Conservation (phyloP, 2,888 invertebrate genomes). For the Aromia moschata region DNA sequence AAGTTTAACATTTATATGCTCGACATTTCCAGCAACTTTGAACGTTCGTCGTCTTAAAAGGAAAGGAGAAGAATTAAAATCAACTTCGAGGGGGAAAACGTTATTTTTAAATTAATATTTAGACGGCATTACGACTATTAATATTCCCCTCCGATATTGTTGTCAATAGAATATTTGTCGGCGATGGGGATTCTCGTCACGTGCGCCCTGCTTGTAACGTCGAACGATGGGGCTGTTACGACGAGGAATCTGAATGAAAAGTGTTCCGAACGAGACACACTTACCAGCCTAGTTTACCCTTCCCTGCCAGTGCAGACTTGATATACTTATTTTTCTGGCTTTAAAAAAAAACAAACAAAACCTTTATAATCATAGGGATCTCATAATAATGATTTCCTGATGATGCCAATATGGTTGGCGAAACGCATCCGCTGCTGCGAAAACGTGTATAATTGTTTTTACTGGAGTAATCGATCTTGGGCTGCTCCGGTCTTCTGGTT, state of each 20-base stretch:
- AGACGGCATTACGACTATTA: conserved; percentile 26
- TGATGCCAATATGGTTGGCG: too few relatives aligned
- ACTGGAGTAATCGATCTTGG: conserved; percentile 15
- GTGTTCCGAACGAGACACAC: conserved; percentile 57
- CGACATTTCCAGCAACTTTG: too few relatives aligned
- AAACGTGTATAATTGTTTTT: too few relatives aligned
- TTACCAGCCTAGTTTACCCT: conserved; percentile 51
- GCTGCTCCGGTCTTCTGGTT: conserved; percentile 2
- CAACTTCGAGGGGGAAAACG: too few relatives aligned
- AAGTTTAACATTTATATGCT: too few relatives aligned
- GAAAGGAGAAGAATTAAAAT: too few relatives aligned
- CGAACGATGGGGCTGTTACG: conserved; percentile 57
- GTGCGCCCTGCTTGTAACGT: conserved; percentile 59
- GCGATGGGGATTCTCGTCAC: conserved; percentile 45
- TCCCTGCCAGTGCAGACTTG: conserved; percentile 26
- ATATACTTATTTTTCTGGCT: conserved; percentile 28
- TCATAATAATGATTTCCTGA: too few relatives aligned
- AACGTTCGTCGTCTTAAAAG: too few relatives aligned
- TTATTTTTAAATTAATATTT: conserved; percentile 18
- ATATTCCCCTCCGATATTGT: conserved; percentile 40
- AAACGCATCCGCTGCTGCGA: too few relatives aligned
- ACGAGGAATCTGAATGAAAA: conserved; percentile 60
- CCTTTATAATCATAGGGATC: too few relatives aligned
- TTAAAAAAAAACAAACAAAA: conserved; percentile 31
- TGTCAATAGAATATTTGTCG: conserved; percentile 59